Conservation (phyloP, 2,113 vertebrate genomes). For the Chionomys nivalis region DNA sequence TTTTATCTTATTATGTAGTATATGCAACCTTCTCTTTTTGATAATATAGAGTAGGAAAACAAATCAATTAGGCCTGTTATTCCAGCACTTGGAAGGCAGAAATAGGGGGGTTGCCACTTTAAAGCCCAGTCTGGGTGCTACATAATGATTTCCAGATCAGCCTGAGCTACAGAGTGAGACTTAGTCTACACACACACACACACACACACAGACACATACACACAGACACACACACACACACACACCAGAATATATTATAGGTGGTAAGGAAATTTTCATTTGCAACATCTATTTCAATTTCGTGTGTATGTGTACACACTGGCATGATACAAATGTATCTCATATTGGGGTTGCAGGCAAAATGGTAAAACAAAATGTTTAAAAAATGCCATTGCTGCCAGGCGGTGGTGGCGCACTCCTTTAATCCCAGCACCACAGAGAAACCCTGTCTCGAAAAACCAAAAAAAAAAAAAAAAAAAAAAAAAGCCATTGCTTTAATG, state of each 20-base stretch:
- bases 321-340: background rate
- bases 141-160: background rate
- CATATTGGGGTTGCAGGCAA: background rate
- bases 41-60: background rate
- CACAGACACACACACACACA: background rate
- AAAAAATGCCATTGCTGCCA: background rate
- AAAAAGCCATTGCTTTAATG: background rate
- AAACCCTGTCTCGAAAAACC: too few relatives aligned
- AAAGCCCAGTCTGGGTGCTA: background rate
- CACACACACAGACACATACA: background rate
- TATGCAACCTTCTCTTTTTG: background rate
- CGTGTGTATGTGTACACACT: too few relatives aligned
- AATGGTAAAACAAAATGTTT: background rate
- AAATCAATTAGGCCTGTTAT: background rate
- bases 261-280: background rate
- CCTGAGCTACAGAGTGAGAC: background rate
- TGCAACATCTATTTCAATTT: background rate
- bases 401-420: too few relatives aligned
- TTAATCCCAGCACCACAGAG: too few relatives aligned
- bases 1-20: background rate
- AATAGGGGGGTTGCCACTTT: background rate
- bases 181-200: background rate
- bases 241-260: background rate
- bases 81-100: background rate
- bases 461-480: too few relatives aligned